A percentile compares a stretch with the other conserved stretches of the same genome.
Evolutionary conservation across 2,113 vertebrate genomes (phyloP).

Genomic region (Hydropotes inermis): DNA sequence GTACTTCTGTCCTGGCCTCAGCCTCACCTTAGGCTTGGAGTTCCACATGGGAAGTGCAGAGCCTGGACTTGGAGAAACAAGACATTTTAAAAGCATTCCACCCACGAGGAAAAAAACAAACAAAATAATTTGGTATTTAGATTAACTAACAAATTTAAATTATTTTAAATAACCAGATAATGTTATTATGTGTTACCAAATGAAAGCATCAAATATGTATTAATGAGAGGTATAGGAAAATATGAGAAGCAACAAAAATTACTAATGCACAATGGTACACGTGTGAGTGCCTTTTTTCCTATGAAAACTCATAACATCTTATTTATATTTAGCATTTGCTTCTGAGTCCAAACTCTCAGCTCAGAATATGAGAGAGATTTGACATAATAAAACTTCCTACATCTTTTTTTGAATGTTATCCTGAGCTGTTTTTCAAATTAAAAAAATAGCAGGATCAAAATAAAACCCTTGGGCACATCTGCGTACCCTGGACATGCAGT

Average conservation of each 20-base stretch:
- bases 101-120: neutral
- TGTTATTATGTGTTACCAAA: neutral
- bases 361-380: neutral
- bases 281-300: neutral
- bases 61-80: neutral
- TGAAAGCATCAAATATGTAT: neutral
- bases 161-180: neutral
- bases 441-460: neutral
- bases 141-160: slow-evolving; percentile 53
- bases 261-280: neutral
- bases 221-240: neutral
- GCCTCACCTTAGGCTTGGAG: neutral
- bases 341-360: neutral
- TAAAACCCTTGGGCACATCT: neutral
- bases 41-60: neutral
- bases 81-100: neutral
- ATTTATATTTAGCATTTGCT: neutral
- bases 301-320: neutral
- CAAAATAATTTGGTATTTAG: neutral
- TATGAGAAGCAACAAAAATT: neutral
- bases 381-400: neutral
- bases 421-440: neutral
- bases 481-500: neutral
- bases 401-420: neutral
- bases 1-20: neutral